Evolutionary conservation across 1,140 invertebrate genomes (phyloP).

Genomic region (Leptopilina clavipes): DNA sequence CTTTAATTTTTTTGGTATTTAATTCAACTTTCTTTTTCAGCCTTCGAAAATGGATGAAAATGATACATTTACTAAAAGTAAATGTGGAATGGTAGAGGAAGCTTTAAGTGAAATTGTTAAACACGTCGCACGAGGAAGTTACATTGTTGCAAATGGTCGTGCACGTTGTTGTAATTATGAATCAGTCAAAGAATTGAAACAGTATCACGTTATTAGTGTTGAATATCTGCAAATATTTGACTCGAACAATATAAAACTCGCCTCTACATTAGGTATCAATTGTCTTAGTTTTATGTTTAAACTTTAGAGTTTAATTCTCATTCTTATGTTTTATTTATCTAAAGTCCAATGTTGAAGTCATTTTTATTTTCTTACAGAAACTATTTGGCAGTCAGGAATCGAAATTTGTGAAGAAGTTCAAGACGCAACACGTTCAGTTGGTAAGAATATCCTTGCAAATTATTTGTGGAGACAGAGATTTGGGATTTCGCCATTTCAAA

Average conservation of each 20-base stretch:
- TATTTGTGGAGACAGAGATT: conserved; percentile 73
- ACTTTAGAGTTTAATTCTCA: conserved; percentile 13
- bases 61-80: conserved; percentile 46
- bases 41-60: conserved; percentile 52
- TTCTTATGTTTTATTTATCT: conserved; percentile 37
- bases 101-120: conserved; percentile 65
- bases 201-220: conserved; percentile 68
- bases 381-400: conserved; percentile 71
- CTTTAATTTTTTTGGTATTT: too few relatives aligned
- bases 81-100: conserved; percentile 65
- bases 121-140: conserved; percentile 67
- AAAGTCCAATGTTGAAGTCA: too few relatives aligned
- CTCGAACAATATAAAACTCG: conserved; percentile 65
- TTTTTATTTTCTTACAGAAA: conserved; percentile 62
- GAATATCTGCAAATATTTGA: conserved; percentile 71
- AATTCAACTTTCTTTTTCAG: conserved; percentile 51
- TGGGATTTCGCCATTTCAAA: conserved; percentile 65
- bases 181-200: conserved; percentile 64
- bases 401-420: conserved; percentile 73
- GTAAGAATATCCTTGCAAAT: conserved; percentile 65
- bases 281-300: too few relatives aligned
- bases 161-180: conserved; percentile 71
- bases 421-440: conserved; percentile 63
- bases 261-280: conserved; percentile 60
- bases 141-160: conserved; percentile 68